Percentiles rank a stretch among this genome's conserved stretches.
Evolutionary conservation across 2,113 vertebrate species (phyloP).

Genomic region (Istiophorus platypterus): DNA sequence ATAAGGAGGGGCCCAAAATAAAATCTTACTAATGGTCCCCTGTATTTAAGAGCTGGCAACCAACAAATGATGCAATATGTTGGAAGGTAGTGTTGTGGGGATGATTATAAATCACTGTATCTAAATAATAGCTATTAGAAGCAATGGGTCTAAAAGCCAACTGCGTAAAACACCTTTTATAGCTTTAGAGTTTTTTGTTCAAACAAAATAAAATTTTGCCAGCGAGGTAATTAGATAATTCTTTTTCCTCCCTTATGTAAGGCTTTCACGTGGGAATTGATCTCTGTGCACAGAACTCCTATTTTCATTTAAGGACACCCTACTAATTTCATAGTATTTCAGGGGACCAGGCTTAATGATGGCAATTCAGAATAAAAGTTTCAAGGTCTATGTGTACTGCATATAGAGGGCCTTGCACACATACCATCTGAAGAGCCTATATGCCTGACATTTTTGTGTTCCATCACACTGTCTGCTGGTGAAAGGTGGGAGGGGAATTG

Average conservation of each 20-base stretch:
- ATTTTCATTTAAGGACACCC: conserved; percentile 18
- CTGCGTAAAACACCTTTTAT: neutral
- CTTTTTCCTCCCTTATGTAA: neutral
- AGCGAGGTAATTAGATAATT: conserved; percentile 20
- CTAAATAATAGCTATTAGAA: neutral
- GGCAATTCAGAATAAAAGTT: conserved; percentile 2
- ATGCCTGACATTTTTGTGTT: conserved; percentile 46
- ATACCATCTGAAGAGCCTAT: conserved; percentile 22
- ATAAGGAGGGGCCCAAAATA: too few relatives aligned
- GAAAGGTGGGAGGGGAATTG: conserved; percentile 72
- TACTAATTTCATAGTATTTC: conserved; percentile 1
- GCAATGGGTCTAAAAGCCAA: conserved; percentile 1
- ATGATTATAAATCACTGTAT: neutral
- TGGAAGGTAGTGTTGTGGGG: neutral
- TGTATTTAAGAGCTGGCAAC: too few relatives aligned
- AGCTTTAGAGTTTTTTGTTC: neutral
- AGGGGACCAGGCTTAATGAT: neutral
- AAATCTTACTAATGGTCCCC: too few relatives aligned
- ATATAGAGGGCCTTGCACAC: neutral
- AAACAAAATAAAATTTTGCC: neutral
- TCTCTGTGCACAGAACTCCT: conserved; percentile 13
- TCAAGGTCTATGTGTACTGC: neutral
- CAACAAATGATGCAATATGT: neutral
- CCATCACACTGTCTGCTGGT: conserved; percentile 57
- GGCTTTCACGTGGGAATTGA: conserved; percentile 11